Conservation (phyloP, 2,888 invertebrate species). For the Torymus aiolomorphi region DNA sequence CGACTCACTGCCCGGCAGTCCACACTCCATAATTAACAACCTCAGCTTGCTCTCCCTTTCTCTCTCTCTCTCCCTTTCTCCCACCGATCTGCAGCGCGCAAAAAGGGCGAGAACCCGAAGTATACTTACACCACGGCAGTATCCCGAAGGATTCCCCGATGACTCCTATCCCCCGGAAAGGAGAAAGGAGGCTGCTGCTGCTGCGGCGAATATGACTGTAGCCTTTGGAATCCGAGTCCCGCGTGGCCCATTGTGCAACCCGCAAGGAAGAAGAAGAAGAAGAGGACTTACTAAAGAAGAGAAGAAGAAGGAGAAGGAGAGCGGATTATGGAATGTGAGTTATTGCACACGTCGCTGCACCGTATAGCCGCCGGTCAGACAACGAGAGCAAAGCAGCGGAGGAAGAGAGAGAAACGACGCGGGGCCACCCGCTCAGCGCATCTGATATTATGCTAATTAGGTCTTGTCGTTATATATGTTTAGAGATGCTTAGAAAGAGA, state of each 20-base stretch:
- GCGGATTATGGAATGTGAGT: conserved; percentile 53
- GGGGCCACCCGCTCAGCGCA: conserved; percentile 37
- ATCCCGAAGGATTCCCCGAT: too few relatives aligned
- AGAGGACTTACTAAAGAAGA: background rate
- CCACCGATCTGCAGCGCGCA: too few relatives aligned
- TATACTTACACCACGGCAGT: too few relatives aligned
- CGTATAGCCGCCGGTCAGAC: conserved; percentile 33
- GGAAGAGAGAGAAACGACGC: conserved; percentile 15
- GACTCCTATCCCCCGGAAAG: too few relatives aligned
- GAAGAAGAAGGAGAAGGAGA: background rate
- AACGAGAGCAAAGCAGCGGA: background rate
- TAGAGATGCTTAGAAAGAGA: conserved; percentile 36
- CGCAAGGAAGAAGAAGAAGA: conserved; percentile 2
- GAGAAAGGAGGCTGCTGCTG: conserved; percentile 6
- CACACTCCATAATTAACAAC: too few relatives aligned
- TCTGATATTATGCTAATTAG: conserved; percentile 55
- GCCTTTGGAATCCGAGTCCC: conserved; percentile 44
- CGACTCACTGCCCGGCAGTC: too few relatives aligned
- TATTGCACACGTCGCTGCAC: conserved; percentile 46
- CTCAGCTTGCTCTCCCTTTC: too few relatives aligned
- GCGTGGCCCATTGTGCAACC: conserved; percentile 47
- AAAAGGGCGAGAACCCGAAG: too few relatives aligned
- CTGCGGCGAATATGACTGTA: conserved; percentile 28
- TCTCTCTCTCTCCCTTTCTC: too few relatives aligned
- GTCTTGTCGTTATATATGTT: conserved; percentile 40